Base-by-base conservation (phyloP, 2,797 vertebrate genomes). In the Acanthurus tractus region DNA sequence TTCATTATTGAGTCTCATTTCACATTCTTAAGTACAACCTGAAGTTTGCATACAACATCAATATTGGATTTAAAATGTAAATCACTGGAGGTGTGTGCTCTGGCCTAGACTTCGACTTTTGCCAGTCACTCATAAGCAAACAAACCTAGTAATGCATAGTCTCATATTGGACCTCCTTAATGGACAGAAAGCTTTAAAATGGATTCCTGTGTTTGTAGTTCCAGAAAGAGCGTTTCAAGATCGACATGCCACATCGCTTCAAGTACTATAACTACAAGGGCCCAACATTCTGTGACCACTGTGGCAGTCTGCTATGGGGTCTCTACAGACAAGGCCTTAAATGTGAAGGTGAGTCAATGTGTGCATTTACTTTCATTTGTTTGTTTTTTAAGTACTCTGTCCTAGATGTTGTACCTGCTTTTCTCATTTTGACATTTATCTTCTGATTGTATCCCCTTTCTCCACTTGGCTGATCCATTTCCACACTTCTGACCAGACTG, bases 241-340 rank as follows among this genome's bases (percentile, higher is more conserved):
- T 99, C 8, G 98, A 99, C 84, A 97, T 99, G 97, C 98, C 98
- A 0, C 98, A 99, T 89, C 96, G 98, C 82, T 98, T 99, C 92
- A 97, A 96, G 87, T 81, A 83, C 54, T 87, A 99, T 90, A 99
- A 97, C 94, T 99, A 99, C 92, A 98, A 96, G 95, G 97, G 98
- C 88, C 98, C 98, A 14, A 99, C 96, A 7, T 99, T 99, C 96
- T 99, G 98, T 1, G 98, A 99, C 90, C 98, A 99, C 93, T 99
- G 98, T 0, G 98, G 98, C 82, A 99, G 97, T 85, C 93, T 99
- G 89, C 96, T 99, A 44, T 99, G 98, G 98, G 98, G 98, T 45
- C 93, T 99, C 73, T 96, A 96, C 87, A 97, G 78, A 78, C 98
- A 99, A 74, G 98, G 98, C 8, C 95, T 98, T n/a, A 99, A 99